These are phyloP conservation scores for Conger conger DNA, from an alignment of 2,113 vertebrate genomes.

Conservation along the genomic window DNA sequence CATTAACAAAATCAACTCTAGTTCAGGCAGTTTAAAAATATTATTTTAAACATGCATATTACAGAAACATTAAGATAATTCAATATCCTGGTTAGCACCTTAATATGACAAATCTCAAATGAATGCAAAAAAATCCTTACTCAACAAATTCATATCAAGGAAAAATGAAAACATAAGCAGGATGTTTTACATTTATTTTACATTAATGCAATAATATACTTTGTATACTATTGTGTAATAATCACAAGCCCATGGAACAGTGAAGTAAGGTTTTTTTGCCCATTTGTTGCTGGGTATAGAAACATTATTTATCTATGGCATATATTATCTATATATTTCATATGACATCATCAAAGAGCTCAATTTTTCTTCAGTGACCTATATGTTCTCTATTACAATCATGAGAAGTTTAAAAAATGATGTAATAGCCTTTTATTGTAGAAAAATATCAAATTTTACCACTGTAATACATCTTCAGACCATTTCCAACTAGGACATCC, in stretches of 20 bases:
- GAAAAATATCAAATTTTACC: background rate
- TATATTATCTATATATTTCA: background rate
- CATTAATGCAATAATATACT: background rate
- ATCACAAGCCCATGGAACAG: background rate
- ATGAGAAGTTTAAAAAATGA: background rate
- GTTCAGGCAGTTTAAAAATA: background rate
- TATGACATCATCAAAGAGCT: background rate
- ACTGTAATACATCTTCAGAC: background rate
- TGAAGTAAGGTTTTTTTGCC: background rate
- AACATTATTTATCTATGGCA: too few relatives aligned
- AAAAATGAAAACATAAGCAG: background rate
- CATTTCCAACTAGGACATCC: background rate
- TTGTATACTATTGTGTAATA: too few relatives aligned
- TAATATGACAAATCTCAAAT: slow-evolving; percentile 1
- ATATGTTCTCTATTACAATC: background rate
- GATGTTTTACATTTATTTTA: background rate
- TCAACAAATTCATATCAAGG: background rate
- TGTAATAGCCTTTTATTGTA: background rate
- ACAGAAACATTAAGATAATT: background rate
- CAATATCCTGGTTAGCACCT: background rate
- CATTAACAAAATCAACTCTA: background rate
- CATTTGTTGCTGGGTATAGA: background rate
- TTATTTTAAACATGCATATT: background rate
- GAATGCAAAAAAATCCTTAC: background rate
- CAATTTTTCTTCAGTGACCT: background rate